Evolutionary conservation across 2,113 vertebrate species (phyloP).

Genomic region (Mesocricetus auratus): DNA sequence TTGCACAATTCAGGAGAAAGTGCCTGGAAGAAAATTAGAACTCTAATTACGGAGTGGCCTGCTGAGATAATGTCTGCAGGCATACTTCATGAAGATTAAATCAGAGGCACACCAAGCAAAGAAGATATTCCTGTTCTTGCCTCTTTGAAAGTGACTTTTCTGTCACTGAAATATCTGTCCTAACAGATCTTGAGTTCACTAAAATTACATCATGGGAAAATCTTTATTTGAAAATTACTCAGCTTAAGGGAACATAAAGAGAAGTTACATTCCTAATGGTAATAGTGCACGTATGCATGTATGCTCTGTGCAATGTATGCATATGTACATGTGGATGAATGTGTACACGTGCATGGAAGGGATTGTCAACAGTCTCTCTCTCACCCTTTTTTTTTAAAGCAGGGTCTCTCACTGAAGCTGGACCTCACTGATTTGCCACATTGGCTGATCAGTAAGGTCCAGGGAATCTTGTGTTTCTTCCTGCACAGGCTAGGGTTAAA

Average conservation of each 20-base stretch:
- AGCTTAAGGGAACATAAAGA: conserved; percentile 61
- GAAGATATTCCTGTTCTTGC: conserved; percentile 79
- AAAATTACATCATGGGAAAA: conserved; percentile 61
- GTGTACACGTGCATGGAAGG: neutral
- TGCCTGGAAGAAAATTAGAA: conserved; percentile 76
- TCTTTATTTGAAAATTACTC: conserved; percentile 65
- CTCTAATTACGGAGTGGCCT: conserved; percentile 84
- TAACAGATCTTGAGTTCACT: conserved; percentile 77
- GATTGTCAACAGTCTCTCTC: too few species aligned
- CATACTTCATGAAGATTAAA: conserved; percentile 81
- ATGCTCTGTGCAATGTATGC: too few species aligned
- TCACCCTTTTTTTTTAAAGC: neutral
- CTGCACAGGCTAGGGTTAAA: neutral
- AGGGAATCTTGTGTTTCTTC: neutral
- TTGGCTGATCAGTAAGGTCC: neutral
- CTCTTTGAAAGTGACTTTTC: conserved; percentile 81
- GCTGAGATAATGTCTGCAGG: conserved; percentile 83
- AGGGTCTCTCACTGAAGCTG: neutral
- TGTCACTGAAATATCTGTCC: conserved; percentile 83
- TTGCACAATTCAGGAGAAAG: conserved; percentile 81
- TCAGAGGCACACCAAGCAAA: conserved; percentile 73
- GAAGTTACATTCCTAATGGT: conserved; percentile 58
- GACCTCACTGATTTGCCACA: neutral
- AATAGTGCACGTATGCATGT: neutral
- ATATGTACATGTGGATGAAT: too few species aligned